These are phyloP conservation scores for Drosophila limbata DNA, from an alignment of 2,888 invertebrate genomes.

Conservation along the genomic window DNA sequence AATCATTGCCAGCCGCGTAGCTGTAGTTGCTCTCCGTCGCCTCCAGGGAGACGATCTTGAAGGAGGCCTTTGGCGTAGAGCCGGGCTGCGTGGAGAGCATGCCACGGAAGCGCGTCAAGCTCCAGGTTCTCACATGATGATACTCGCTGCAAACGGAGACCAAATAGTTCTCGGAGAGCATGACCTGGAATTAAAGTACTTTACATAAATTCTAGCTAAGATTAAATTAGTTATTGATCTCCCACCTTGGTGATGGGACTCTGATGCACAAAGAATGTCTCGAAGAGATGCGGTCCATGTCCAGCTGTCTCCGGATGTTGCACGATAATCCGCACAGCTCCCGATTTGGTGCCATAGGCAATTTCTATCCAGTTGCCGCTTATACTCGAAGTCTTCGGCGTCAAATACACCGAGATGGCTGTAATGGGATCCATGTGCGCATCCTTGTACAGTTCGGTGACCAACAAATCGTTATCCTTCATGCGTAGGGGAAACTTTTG, in stretches of 20 bases:
- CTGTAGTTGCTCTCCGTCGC: slow-evolving; percentile 89
- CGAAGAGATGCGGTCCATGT: slow-evolving; percentile 98
- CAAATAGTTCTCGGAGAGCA: slow-evolving; percentile 96
- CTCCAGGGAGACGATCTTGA: slow-evolving; percentile 89
- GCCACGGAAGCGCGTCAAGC: slow-evolving; percentile 97
- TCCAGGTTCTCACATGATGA: slow-evolving; percentile 99
- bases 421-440: slow-evolving; percentile 98
- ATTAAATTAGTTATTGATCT: no score
- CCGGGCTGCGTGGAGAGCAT: slow-evolving; percentile 99
- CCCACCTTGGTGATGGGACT: slow-evolving; percentile 96
- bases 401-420: slow-evolving; percentile 98
- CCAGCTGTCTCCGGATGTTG: slow-evolving; percentile 99
- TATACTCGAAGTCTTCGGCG: slow-evolving; percentile 99
- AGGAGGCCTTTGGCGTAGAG: slow-evolving; percentile 98
- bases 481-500: slow-evolving; percentile 99
- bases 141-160: slow-evolving; percentile 99
- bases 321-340: slow-evolving; percentile 98
- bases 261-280: slow-evolving; percentile 98
- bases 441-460: slow-evolving; percentile 98
- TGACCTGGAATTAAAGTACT: slow-evolving; percentile 88
- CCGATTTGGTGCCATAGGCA: slow-evolving; percentile 98
- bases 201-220: neutral
- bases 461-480: slow-evolving; percentile 99
- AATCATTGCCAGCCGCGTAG: slow-evolving; percentile 88
- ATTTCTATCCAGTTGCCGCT: slow-evolving; percentile 99